phyloP scores from a whole-genome alignment of 2,797 vertebrate genomes.

The Danio jaintianensis region DNA sequence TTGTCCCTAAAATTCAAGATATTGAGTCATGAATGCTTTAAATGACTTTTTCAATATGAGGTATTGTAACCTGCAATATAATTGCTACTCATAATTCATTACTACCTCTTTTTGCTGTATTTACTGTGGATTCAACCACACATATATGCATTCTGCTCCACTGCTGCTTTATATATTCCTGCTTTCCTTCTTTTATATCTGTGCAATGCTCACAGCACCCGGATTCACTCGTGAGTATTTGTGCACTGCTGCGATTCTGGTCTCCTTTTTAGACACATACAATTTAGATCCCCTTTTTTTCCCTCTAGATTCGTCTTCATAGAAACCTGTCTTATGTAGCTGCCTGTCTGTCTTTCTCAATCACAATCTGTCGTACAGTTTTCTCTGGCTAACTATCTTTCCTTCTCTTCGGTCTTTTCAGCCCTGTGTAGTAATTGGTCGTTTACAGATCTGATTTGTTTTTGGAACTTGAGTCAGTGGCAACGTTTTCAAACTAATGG shows the following conservation, averaged over 20 bases:
- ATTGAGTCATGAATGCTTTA: no score
- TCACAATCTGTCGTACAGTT: neutral
- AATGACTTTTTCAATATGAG: neutral
- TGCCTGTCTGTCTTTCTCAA: conserved; percentile 9
- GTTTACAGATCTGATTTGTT: neutral
- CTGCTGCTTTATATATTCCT: conserved; percentile 19
- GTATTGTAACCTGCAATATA: neutral
- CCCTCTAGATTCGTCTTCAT: conserved; percentile 36
- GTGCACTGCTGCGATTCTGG: conserved; percentile 35
- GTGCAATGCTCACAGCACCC: conserved; percentile 58
- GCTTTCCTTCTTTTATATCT: conserved; percentile 45
- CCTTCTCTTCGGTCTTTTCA: conserved; percentile 3
- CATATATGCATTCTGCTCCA: conserved; percentile 4
- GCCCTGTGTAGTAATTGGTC: neutral
- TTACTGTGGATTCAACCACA: neutral
- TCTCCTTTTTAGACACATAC: conserved; percentile 22
- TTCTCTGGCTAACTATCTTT: neutral
- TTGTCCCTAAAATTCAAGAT: no score
- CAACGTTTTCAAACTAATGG: conserved; percentile 4
- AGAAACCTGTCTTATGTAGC: conserved; percentile 5
- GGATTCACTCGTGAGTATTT: conserved; percentile 64
- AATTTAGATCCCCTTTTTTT: neutral
- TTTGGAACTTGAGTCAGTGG: conserved; percentile 21
- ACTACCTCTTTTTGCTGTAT: neutral
- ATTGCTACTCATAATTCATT: neutral